Conservation (phyloP, 2,113 vertebrate species). For the Rattus rattus region DNA sequence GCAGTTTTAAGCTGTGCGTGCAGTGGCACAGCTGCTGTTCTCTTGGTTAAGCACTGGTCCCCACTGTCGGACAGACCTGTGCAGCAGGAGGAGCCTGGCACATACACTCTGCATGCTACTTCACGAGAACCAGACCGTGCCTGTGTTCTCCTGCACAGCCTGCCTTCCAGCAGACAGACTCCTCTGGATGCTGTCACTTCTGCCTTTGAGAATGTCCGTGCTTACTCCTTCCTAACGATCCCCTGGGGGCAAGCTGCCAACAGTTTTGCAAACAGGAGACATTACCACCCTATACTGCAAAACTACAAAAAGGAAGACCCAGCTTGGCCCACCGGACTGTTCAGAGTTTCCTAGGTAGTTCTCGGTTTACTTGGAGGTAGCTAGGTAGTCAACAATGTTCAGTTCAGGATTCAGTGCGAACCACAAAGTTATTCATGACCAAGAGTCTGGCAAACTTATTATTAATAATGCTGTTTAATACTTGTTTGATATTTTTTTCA, state of each 20-base stretch:
- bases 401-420: constrained; percentile 52
- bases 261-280: neutral
- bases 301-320: constrained; percentile 33
- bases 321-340: neutral
- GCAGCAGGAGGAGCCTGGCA: constrained; percentile 2
- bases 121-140: constrained; percentile 37
- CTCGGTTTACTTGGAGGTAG: neutral
- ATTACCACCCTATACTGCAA: neutral
- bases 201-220: constrained; percentile 31
- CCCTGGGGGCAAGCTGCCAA: neutral
- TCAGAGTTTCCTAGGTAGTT: neutral
- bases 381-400: neutral
- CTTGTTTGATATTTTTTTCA: neutral
- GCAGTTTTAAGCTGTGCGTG: constrained; percentile 19
- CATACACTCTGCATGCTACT: constrained; percentile 44
- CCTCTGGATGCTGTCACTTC: neutral
- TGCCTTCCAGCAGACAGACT: neutral
- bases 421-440: neutral
- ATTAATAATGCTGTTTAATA: constrained; percentile 6
- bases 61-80: neutral
- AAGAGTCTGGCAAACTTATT: constrained; percentile 14
- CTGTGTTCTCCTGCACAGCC: constrained; percentile 16
- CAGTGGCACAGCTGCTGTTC: constrained; percentile 38
- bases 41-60: neutral
- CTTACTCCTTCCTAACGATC: neutral